Percentiles rank a stretch among this genome's conserved stretches.
Conservation (phyloP, 2,888 invertebrate genomes). For the Magallana nippona region DNA sequence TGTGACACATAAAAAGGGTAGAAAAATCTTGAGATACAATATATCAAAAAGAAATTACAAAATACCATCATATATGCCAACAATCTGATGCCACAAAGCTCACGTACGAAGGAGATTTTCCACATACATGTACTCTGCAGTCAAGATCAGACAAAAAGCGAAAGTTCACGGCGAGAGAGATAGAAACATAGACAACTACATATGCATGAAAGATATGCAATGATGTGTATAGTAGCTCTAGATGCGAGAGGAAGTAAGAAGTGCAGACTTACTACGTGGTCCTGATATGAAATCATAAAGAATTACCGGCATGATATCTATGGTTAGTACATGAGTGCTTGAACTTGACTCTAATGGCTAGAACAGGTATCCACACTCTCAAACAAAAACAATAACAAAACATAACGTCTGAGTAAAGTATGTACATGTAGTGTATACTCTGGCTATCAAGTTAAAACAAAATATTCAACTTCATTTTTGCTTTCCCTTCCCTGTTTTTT, state of each 20-base stretch:
- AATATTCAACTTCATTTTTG: no score
- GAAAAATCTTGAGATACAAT: no score
- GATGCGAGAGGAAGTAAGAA: neutral
- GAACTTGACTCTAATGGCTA: no score
- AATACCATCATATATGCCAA: neutral
- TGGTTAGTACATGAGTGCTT: no score
- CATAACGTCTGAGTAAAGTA: no score
- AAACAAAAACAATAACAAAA: no score
- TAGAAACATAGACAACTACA: neutral
- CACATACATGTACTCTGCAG: neutral
- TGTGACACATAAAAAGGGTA: neutral
- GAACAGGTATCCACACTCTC: no score
- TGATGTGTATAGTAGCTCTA: conserved; percentile 10
- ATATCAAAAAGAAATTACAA: conserved; percentile 3
- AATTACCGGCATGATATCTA: conserved; percentile 12
- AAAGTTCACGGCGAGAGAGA: conserved; percentile 4
- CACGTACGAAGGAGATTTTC: neutral
- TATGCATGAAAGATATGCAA: neutral
- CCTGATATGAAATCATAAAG: conserved; percentile 30
- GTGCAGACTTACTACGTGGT: conserved; percentile 31
- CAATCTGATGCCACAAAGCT: neutral
- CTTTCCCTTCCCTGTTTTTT: no score
- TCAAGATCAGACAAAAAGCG: conserved; percentile 20
- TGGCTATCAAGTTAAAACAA: no score
- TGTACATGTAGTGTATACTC: no score